phyloP scores from a whole-genome alignment of 2,797 vertebrate species.

The Arctocebus calabarensis region DNA sequence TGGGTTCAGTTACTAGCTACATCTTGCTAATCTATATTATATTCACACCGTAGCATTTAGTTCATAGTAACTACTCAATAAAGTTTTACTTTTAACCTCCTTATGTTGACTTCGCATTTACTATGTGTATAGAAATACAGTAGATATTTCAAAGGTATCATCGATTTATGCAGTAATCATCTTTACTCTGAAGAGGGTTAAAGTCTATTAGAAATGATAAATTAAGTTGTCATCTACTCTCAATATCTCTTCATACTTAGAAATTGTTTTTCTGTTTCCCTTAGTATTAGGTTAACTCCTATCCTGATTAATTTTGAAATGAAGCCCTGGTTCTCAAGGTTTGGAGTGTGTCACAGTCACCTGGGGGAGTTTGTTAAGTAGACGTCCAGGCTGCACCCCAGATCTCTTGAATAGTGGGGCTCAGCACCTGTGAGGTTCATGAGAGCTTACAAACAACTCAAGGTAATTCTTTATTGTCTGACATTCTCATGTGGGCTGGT shows the following conservation, averaged over 20 bases:
- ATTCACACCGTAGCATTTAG: not conserved
- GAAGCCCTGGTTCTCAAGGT: not conserved
- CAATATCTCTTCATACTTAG: not conserved
- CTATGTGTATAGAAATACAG: not conserved
- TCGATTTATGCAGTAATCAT: not conserved
- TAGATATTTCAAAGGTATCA: conserved; percentile 26
- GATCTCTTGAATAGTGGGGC: not conserved
- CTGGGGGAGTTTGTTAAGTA: not conserved
- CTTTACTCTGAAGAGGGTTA: not conserved
- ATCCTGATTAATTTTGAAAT: not conserved
- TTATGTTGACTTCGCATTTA: not conserved
- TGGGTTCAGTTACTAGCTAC: not conserved
- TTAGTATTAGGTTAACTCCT: not conserved
- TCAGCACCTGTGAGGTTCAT: not conserved
- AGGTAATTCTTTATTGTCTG: not conserved
- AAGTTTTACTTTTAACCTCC: not conserved
- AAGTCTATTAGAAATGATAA: conserved; percentile 10
- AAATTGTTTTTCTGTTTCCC: conserved; percentile 1
- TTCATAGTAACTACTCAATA: not conserved
- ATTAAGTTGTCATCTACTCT: conserved; percentile 1
- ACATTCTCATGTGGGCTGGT: not conserved
- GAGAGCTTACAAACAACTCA: not conserved
- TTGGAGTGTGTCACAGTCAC: not conserved
- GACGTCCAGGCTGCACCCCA: not conserved
- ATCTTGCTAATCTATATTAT: not conserved